These are phyloP conservation scores for Cryptomyrus ogoouensis DNA, from an alignment of 2,113 vertebrate species.

Conservation along the genomic window DNA sequence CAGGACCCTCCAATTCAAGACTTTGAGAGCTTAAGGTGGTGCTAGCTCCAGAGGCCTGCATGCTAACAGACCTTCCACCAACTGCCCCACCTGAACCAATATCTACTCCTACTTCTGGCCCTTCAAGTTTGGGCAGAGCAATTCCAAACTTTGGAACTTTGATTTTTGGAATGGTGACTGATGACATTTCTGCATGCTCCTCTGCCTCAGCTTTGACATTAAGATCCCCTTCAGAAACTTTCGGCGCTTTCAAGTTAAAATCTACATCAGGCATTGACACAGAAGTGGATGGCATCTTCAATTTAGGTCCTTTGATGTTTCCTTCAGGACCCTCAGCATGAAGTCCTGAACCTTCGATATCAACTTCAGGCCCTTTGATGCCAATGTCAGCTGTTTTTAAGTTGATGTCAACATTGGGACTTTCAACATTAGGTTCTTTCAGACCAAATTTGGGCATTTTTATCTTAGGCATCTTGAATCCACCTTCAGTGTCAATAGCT, in stretches of 20 bases:
- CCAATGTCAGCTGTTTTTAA: slow-evolving; percentile 36
- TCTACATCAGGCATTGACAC: slow-evolving; percentile 35
- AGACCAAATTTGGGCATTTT: slow-evolving; percentile 47
- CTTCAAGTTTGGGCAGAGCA: slow-evolving; percentile 56
- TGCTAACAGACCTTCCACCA: slow-evolving; percentile 35
- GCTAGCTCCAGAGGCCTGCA: slow-evolving; percentile 40
- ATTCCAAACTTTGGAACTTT: slow-evolving; percentile 75
- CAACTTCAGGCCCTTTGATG: slow-evolving; percentile 43
- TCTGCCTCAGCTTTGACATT: slow-evolving; percentile 32
- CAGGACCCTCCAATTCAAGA: slow-evolving; percentile 60
- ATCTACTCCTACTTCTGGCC: slow-evolving; percentile 46
- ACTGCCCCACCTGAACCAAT: slow-evolving; percentile 42
- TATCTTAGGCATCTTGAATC: slow-evolving; percentile 59
- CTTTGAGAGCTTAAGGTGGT: slow-evolving; percentile 41
- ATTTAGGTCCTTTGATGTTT: slow-evolving; percentile 40
- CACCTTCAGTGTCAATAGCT: slow-evolving; percentile 30
- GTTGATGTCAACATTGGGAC: slow-evolving; percentile 37
- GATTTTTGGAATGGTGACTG: slow-evolving; percentile 64
- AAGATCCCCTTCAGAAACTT: slow-evolving; percentile 32
- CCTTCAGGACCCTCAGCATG: slow-evolving; percentile 37
- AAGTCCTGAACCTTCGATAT: slow-evolving; percentile 46
- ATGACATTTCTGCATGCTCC: slow-evolving; percentile 33
- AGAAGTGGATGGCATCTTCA: slow-evolving; percentile 36
- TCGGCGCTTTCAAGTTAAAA: slow-evolving; percentile 43
- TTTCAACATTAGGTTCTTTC: slow-evolving; percentile 25